Conservation (phyloP, 1,140 invertebrate genomes). For the Pachypsylla venusta region DNA sequence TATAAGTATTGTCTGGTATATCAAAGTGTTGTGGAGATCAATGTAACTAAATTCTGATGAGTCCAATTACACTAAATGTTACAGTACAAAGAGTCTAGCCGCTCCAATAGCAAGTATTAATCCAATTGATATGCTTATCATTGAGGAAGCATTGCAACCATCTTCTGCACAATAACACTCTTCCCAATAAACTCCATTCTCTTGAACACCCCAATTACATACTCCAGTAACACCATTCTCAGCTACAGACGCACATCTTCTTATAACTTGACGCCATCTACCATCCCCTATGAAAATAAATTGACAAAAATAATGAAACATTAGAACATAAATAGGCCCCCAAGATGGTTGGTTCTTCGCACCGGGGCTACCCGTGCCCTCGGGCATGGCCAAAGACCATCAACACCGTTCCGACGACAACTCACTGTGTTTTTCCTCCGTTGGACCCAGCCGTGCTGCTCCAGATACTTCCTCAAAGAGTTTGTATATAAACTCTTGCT, state of each 20-base stretch:
- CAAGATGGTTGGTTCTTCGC: too few species aligned
- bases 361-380: too few species aligned
- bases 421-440: too few species aligned
- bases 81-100: background rate
- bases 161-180: constrained; percentile 85
- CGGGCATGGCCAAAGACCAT: too few species aligned
- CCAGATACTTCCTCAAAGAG: too few species aligned
- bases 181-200: constrained; percentile 88
- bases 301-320: too few species aligned
- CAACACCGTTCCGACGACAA: too few species aligned
- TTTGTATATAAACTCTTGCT: too few species aligned
- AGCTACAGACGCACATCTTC: constrained; percentile 75
- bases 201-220: constrained; percentile 85
- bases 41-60: background rate
- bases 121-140: background rate
- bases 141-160: constrained; percentile 50
- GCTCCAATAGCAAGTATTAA: background rate
- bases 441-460: too few species aligned
- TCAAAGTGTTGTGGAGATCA: too few species aligned
- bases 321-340: too few species aligned
- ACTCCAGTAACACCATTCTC: constrained; percentile 80
- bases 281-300: constrained; percentile 65
- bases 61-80: background rate
- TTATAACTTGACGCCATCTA: constrained; percentile 78
- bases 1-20: too few species aligned